Evolutionary conservation across 2,113 vertebrate species (phyloP), one percentile per base, ranked within the genome.

Genomic region (Cephalopterus ornatus): DNA sequence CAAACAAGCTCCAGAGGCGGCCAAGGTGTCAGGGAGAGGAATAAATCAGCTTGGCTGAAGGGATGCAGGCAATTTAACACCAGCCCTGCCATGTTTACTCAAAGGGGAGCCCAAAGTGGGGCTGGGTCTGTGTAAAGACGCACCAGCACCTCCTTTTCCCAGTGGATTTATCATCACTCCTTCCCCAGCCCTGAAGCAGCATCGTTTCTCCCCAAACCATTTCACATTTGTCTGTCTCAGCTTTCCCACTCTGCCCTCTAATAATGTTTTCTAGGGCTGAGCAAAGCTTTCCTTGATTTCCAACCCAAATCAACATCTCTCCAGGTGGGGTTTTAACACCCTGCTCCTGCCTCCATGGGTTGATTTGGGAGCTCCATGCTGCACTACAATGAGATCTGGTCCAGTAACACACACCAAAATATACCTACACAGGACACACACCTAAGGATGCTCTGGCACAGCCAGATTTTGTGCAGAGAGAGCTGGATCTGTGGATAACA

Each of bases 401-500:
- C 8, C 28, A 58, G 8, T 0, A 0, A 52, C 2, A 14, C 2
- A 5, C 10, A 32, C 30, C 21, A 39, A 56, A 76, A 89, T 1
- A 6, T 12, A 11, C 19, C 21, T 5, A 1, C 11, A 5, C 2
- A 11, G 35, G 27, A 10, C 5, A 13, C 3, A 9, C 4, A 1
- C 3, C n/a, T 35, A 23, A 21, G 50, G 50, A 35, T 52, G 78
- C 55, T 74, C n/a, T 0, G 0, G 55, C 37, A 46, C 2, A 0
- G 26, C 12, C 44, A n/a, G 68, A 37, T 8, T 20, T 65, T 59
- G 28, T 39, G 42, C 56, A 62, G 42, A 46, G 3, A 28, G 27
- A 0, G 5, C 6, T 58, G 72, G 65, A 46, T 55, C 26, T 13
- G 2, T 13, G 49, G 37, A 12, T 11, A 35, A 55, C 8, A 81